Evolutionary conservation across 1,140 invertebrate genomes (phyloP).

Genomic region (Scaptomyza graminum): DNA sequence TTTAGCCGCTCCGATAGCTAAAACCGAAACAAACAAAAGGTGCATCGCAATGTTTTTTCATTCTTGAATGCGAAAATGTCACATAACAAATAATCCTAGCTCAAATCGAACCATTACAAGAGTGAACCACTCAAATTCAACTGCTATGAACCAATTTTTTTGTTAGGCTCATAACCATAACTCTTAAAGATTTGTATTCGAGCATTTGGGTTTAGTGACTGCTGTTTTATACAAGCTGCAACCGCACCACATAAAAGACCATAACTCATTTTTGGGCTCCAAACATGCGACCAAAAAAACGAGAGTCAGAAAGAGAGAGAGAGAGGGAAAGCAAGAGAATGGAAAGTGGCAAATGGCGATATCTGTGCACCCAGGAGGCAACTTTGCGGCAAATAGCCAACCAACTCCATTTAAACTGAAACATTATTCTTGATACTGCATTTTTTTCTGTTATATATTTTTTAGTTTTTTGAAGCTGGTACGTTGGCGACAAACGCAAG

Average conservation of each 20-base stretch:
- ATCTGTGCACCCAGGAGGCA: constrained; percentile 43
- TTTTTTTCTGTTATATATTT: not conserved
- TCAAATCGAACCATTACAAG: no score
- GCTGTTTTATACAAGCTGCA: not conserved
- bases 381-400: constrained; percentile 15
- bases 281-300: not conserved
- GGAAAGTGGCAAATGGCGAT: constrained; percentile 7
- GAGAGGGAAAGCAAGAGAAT: not conserved
- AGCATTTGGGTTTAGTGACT: not conserved
- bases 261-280: constrained; percentile 35
- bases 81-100: no score
- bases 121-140: no score
- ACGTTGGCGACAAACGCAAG: constrained; percentile 5
- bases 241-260: not conserved
- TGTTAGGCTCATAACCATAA: not conserved
- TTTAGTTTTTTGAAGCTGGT: constrained; percentile 23
- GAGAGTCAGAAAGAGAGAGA: not conserved
- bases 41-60: no score
- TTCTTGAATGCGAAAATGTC: no score
- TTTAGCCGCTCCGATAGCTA: no score
- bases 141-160: not conserved
- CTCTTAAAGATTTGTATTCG: constrained; percentile 4
- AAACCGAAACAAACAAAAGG: no score
- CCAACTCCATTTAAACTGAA: constrained; percentile 44
- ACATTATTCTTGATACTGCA: constrained; percentile 43